phyloP scores from a whole-genome alignment of 2,113 vertebrate species.

The Eulacestoma nigropectus region DNA sequence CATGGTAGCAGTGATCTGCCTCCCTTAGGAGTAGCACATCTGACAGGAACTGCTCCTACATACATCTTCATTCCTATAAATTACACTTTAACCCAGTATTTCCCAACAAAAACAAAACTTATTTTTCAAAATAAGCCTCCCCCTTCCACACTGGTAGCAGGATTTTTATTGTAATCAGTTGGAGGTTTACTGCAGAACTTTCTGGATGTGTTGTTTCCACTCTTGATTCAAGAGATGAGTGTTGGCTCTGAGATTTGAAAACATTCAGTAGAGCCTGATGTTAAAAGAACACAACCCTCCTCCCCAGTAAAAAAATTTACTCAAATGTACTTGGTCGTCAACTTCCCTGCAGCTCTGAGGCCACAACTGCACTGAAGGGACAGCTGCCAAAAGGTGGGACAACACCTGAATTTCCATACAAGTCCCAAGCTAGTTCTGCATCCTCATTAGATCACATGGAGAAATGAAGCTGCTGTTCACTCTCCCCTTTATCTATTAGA shows the following conservation, averaged over 20 bases:
- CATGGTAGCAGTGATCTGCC: neutral
- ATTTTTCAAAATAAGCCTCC: neutral
- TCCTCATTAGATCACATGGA: neutral
- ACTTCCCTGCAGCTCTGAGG: neutral
- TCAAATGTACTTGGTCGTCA: neutral
- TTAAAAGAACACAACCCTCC: neutral
- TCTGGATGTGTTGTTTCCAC: neutral
- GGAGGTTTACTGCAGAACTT: neutral
- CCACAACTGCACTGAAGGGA: neutral
- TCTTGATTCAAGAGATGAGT: neutral
- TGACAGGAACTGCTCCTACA: neutral
- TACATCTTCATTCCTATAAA: neutral
- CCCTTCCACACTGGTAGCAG: neutral
- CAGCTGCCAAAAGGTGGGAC: neutral
- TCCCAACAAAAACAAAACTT: neutral
- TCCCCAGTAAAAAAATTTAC: neutral
- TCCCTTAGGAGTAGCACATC: neutral
- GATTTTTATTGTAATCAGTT: neutral
- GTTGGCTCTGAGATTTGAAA: neutral
- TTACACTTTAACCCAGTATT: neutral
- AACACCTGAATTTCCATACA: neutral
- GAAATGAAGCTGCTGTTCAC: neutral
- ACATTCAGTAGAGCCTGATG: neutral
- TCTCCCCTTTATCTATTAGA: neutral
- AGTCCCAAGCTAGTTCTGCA: neutral